phyloP scores from a whole-genome alignment of 2,797 vertebrate genomes.

The Sebastes trivittatus region DNA sequence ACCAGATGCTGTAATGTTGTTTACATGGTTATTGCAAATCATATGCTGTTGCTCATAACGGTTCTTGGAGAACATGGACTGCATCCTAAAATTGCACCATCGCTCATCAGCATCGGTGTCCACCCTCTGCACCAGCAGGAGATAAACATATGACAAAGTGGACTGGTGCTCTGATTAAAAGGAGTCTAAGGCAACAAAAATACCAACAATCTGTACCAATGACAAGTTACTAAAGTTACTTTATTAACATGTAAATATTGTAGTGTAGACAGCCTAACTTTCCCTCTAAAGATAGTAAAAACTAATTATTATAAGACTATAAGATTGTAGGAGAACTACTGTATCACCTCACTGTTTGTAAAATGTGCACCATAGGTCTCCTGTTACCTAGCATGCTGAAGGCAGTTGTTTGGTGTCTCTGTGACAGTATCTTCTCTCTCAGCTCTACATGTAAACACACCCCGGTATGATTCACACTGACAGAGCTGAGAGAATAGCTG shows the following conservation, averaged over 20 bases:
- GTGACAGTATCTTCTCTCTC: conserved; percentile 16
- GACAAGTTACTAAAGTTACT: not conserved
- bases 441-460: not conserved
- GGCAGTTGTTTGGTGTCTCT: not conserved
- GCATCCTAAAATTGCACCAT: not conserved
- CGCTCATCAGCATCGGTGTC: not conserved
- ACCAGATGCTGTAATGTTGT: not conserved
- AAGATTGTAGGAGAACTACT: not conserved
- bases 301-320: too few species aligned
- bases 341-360: not conserved
- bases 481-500: conserved; percentile 31
- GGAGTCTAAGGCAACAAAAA: not conserved
- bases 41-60: not conserved
- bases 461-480: conserved; percentile 33
- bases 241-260: not conserved
- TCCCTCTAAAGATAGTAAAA: not conserved
- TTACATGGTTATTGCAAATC: not conserved
- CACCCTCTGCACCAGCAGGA: not conserved
- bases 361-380: not conserved
- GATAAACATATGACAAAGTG: not conserved
- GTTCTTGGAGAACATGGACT: not conserved
- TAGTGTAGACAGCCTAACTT: not conserved
- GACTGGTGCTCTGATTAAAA: not conserved
- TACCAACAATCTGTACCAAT: not conserved
- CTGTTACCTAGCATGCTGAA: not conserved